Evolutionary conservation across 1,140 invertebrate genomes (phyloP), one percentile per base, ranked within the genome.

Genomic region (Drosophila murphyi): DNA sequence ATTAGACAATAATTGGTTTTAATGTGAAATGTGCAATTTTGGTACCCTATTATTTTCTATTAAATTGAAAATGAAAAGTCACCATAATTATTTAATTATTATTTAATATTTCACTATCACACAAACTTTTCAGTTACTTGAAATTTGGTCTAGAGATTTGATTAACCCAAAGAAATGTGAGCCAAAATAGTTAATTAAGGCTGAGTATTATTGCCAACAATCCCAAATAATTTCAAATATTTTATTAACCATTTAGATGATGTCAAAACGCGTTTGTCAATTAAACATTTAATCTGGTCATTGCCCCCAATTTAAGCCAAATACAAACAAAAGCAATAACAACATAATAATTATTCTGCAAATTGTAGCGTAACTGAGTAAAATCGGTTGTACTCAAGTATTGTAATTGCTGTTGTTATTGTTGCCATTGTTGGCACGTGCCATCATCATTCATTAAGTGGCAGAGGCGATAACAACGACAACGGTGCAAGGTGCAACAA

Each of bases 361-460:
- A 79, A 71, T 77, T 80, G 76, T 87, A 82, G 72, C 76, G 72
- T 77, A 72, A 80, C 60, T 64, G 67, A 82, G 72, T 72, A 32
- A 74, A 61, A 60, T 43, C 54, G 12, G 37, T 12, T n/a, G 41
- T 48, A 34, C 12, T 35, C 39, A 56, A 45, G 3, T 63, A 47
- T 4, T 57, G 39, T 7, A 45, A 56, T 3, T 72, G 52, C 20
- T 63, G 61, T 34, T 43, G 50, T 10, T 70, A 8, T 43, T 74
- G 71, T 12, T 65, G 76, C 55, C 56, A 71, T 41, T 79, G 60
- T 35, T 32, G 69, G 72, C 79, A 88, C 83, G 82, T 87, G 83
- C 76, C 70, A 68, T 60, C 76, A 76, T 76, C 72, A 82, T 86
- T 86, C 79, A 87, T 76, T 86, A 86, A 85, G 41, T 78, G 81